Conservation (phyloP, 2,797 vertebrate species). For the Brotogeris chrysoptera region DNA sequence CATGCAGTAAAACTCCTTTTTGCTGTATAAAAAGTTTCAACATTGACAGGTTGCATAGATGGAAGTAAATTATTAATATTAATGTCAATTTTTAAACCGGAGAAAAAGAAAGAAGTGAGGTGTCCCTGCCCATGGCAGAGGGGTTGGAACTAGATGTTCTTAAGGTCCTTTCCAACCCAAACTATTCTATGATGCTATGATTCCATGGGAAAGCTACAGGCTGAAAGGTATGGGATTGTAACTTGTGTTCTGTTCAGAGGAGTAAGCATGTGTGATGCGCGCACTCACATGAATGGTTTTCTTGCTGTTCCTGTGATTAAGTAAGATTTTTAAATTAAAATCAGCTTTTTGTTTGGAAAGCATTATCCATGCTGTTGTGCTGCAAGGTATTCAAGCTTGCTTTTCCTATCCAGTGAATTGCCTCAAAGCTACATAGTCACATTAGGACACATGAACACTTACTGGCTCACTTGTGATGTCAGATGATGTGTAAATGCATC, state of each 20-base stretch:
- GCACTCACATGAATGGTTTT: accelerated
- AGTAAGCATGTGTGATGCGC: neutral
- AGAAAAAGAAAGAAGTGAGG: neutral
- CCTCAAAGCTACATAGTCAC: neutral
- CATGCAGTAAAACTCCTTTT: neutral
- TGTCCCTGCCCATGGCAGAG: too few species aligned
- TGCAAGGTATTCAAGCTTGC: neutral
- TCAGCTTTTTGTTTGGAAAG: neutral
- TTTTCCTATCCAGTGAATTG: neutral
- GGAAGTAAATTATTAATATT: neutral
- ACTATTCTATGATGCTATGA: too few species aligned
- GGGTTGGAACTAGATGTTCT: too few species aligned
- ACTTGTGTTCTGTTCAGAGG: neutral
- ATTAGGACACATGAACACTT: neutral
- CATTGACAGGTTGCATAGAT: neutral
- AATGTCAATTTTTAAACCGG: neutral
- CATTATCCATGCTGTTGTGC: neutral
- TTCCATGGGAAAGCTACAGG: neutral
- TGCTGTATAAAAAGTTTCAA: neutral
- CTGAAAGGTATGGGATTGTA: neutral
- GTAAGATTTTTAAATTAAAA: neutral
- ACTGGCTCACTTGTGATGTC: neutral
- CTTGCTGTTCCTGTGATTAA: neutral
- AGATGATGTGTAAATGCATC: neutral
- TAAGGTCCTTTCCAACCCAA: too few species aligned